Conservation (phyloP, 2,888 invertebrate genomes). For the Coleophora flavipennella region DNA sequence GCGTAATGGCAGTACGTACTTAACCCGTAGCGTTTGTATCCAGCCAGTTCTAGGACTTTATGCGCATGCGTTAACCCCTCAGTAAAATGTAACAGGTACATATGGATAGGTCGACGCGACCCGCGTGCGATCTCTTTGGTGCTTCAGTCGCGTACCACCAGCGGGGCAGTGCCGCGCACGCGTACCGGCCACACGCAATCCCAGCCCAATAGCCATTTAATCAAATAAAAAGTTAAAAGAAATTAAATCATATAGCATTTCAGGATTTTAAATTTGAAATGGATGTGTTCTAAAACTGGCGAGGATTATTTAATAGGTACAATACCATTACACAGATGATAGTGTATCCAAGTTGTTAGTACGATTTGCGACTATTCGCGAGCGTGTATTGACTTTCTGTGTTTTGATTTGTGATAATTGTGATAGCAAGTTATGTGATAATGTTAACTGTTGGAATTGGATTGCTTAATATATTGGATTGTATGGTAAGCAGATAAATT, state of each 20-base stretch:
- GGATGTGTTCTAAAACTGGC: too few species aligned
- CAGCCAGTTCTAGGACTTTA: background rate
- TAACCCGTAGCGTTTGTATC: too few species aligned
- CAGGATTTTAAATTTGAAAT: too few species aligned
- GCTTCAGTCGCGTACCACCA: constrained; percentile 51
- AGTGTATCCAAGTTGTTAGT: constrained; percentile 25
- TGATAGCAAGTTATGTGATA: constrained; percentile 62
- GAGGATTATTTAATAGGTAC: background rate
- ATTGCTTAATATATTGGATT: constrained; percentile 52
- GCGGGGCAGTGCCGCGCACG: constrained; percentile 41
- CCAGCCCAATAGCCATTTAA: constrained; percentile 10
- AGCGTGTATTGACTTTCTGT: constrained; percentile 53
- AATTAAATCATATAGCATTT: too few species aligned
- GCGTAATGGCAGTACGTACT: too few species aligned
- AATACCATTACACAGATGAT: constrained; percentile 3
- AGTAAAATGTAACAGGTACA: constrained; percentile 45
- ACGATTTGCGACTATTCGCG: too few species aligned
- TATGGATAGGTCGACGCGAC: background rate
- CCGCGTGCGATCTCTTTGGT: constrained; percentile 20
- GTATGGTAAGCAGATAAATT: constrained; percentile 36
- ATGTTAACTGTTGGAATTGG: constrained; percentile 59
- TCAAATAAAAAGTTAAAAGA: background rate
- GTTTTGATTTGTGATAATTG: constrained; percentile 57
- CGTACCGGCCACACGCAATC: constrained; percentile 35
- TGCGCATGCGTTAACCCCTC: constrained; percentile 44